phyloP scores from a whole-genome alignment of 2,797 vertebrate species.

The Pangasius larnaudii region DNA sequence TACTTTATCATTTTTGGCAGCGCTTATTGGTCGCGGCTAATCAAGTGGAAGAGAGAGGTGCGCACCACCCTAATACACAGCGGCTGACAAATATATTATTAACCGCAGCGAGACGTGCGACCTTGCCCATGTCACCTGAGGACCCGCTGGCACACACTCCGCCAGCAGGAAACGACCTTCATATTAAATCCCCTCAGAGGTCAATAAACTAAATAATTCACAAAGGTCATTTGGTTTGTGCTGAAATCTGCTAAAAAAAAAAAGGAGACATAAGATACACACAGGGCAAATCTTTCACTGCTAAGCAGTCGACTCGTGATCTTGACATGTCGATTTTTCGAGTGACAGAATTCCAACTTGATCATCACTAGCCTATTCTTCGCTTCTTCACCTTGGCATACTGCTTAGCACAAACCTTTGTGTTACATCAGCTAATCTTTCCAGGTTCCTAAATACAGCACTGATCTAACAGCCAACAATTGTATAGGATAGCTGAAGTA shows the following conservation, averaged over 20 bases:
- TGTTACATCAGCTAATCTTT: neutral
- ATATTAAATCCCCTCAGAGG: constrained; percentile 82
- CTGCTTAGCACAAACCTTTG: neutral
- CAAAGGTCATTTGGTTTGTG: constrained; percentile 79
- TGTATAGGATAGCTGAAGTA: neutral
- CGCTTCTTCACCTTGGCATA: neutral
- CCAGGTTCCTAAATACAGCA: neutral
- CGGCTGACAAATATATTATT: constrained; percentile 84
- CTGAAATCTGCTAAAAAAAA: constrained; percentile 71
- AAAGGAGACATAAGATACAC: constrained; percentile 38
- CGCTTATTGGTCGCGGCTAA: constrained; percentile 83
- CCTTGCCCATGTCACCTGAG: constrained; percentile 82
- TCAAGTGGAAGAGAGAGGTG: constrained; percentile 78
- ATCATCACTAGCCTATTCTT: neutral
- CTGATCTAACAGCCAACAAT: neutral
- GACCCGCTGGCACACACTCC: constrained; percentile 75
- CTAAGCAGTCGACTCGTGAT: constrained; percentile 44
- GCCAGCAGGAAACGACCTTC: constrained; percentile 83
- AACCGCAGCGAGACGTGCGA: constrained; percentile 77
- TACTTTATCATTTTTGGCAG: constrained; percentile 84
- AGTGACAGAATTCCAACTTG: neutral
- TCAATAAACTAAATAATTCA: constrained; percentile 89
- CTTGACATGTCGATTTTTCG: neutral
- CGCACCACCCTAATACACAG: constrained; percentile 72
- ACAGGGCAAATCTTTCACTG: constrained; percentile 71